Base-by-base conservation (phyloP, 2,797 vertebrate species). In the Ctenopoma multispine region DNA sequence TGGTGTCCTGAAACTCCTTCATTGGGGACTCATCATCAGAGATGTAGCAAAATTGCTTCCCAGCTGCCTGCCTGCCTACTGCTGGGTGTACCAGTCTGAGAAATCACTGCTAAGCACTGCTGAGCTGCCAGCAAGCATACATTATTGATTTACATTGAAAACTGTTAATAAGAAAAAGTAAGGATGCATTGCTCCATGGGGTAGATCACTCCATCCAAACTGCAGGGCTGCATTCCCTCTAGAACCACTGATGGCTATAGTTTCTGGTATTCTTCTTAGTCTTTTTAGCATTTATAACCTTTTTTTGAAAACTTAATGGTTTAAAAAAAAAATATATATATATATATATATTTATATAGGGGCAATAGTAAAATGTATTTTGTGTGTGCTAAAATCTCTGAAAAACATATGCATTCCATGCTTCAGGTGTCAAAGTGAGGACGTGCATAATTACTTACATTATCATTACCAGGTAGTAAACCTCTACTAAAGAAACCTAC, bases 141-240 rank as follows among this genome's bases (percentile, higher is more conserved):
- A 84, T 88, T 88, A 88, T 90, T 89, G 85, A 92, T 90, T 89
- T 82, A 79, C 68, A 83, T 63, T 82, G 75, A 86, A 86, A 86
- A 81, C 63, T 77, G 64, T 80, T 80, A 79, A 71, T 69, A 81
- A 65, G 63, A 71, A 75, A 69, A 51, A 60, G 53, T 72, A 58
- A 43, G 31, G 31, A 47, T 34, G 47, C 3, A 9, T 27, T 58
- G 21, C 55, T 69, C 56, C 43, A 11, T 24, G 23, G 36, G 6
- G 40, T 29, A 67, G 31, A 70, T 69, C 56, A 56, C 29, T 12
- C 43, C 38, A 55, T 75, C 55, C 77, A 60, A 62, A 44, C 29
- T 61, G 17, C 3, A 66, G 11, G 24, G 24, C 57, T 50, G 17
- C 18, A 63, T 34, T 46, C 46, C 38, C 34, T 59, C 47, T 41